phyloP scores from a whole-genome alignment of 1,140 invertebrate species.

The Carposina sasakii region DNA sequence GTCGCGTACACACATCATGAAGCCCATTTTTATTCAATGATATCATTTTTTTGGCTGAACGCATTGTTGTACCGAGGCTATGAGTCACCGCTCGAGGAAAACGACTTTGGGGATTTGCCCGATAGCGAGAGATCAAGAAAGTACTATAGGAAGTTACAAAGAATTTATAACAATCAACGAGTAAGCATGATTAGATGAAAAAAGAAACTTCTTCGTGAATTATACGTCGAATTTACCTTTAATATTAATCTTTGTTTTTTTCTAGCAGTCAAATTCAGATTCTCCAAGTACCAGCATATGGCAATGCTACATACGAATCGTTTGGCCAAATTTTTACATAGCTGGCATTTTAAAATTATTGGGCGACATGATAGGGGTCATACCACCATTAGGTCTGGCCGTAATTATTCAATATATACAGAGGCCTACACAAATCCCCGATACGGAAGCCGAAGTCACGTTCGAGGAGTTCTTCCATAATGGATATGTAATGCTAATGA shows the following conservation, averaged over 20 bases:
- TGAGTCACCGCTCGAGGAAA: slow-evolving; percentile 76
- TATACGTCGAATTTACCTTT: background rate
- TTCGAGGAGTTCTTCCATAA: slow-evolving; percentile 78
- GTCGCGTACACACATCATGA: slow-evolving; percentile 73
- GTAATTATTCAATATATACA: slow-evolving; percentile 81
- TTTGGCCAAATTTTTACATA: slow-evolving; percentile 81
- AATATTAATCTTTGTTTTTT: slow-evolving; percentile 18
- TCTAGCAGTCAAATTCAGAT: slow-evolving; percentile 36
- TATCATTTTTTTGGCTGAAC: slow-evolving; percentile 86
- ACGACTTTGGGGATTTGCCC: slow-evolving; percentile 81
- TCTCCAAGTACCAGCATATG: slow-evolving; percentile 57
- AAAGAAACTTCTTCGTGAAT: background rate
- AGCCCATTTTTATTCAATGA: slow-evolving; percentile 79
- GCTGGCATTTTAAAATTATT: slow-evolving; percentile 83
- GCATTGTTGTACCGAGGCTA: slow-evolving; percentile 79
- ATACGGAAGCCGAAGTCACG: slow-evolving; percentile 35
- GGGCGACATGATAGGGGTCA: slow-evolving; percentile 84
- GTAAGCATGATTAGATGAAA: slow-evolving; percentile 36
- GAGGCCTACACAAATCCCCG: slow-evolving; percentile 26
- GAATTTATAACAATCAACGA: slow-evolving; percentile 66
- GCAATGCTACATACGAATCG: slow-evolving; percentile 79
- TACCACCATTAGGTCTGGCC: slow-evolving; percentile 84
- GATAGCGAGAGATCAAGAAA: slow-evolving; percentile 73
- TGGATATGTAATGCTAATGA: slow-evolving; percentile 83
- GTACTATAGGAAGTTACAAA: slow-evolving; percentile 73